phyloP scores from a whole-genome alignment of 2,888 invertebrate species.

The Petrolisthes cinctipes region DNA sequence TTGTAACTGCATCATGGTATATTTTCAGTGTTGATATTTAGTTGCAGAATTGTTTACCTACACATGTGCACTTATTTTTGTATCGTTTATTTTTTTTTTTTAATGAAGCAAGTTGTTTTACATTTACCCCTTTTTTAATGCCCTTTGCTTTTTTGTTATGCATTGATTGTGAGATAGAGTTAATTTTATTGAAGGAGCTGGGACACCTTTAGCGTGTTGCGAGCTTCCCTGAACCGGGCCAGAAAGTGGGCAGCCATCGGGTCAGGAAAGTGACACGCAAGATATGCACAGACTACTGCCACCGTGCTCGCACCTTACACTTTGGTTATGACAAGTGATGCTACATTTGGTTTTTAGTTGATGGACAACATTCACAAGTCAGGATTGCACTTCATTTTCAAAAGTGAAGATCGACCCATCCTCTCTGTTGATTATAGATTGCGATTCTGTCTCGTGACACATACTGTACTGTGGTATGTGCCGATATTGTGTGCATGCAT shows the following conservation, averaged over 20 bases:
- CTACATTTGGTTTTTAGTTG: conserved; percentile 13
- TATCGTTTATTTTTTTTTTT: neutral
- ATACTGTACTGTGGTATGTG: too few relatives aligned
- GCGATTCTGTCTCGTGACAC: too few relatives aligned
- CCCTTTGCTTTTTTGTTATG: conserved; percentile 30
- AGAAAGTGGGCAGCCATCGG: conserved; percentile 51
- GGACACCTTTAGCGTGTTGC: conserved; percentile 54
- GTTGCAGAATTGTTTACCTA: neutral
- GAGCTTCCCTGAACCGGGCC: conserved; percentile 51
- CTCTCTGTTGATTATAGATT: too few relatives aligned
- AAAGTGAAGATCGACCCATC: too few relatives aligned
- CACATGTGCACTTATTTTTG: conserved; percentile 3
- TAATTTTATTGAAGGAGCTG: conserved; percentile 53
- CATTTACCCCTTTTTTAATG: conserved; percentile 17
- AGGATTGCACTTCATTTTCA: neutral
- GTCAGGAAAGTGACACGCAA: conserved; percentile 46
- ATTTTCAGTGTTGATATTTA: neutral
- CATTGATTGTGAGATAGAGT: conserved; percentile 42
- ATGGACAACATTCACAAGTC: conserved; percentile 28
- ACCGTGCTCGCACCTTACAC: conserved; percentile 23
- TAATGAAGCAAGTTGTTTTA: conserved; percentile 21
- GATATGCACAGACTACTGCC: conserved; percentile 41
- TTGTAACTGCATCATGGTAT: conserved; percentile 8
- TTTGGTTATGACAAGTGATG: conserved; percentile 33
- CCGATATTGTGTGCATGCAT: too few relatives aligned